Conservation (phyloP, 2,888 invertebrate species). For the Lasius fuliginosus region DNA sequence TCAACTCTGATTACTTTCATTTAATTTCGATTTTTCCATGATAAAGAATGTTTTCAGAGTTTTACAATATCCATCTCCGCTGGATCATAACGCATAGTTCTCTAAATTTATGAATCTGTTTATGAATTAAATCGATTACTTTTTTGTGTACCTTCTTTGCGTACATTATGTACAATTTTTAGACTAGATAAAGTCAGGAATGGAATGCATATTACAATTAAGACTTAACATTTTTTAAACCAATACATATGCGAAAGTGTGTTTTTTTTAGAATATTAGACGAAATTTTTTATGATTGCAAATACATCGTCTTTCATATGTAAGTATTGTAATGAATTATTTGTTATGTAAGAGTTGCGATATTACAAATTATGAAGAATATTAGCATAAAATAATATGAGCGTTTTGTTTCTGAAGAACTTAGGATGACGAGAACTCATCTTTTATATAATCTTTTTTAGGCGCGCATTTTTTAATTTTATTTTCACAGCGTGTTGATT, state of each 20-base stretch:
- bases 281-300: background rate
- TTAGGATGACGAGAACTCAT: background rate
- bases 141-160: constrained; percentile 28
- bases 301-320: constrained; percentile 17
- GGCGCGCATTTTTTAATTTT: background rate
- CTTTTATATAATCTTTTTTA: background rate
- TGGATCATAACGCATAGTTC: constrained; percentile 39
- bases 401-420: background rate
- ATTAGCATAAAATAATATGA: background rate
- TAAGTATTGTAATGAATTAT: constrained; percentile 19
- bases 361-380: background rate
- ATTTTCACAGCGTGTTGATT: constrained; percentile 14
- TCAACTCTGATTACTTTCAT: constrained; percentile 18
- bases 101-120: constrained; percentile 39
- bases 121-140: constrained; percentile 50
- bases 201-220: constrained; percentile 62
- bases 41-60: constrained; percentile 33
- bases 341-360: background rate
- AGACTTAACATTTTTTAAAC: constrained; percentile 37
- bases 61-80: constrained; percentile 30
- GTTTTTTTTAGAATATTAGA: background rate
- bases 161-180: constrained; percentile 64
- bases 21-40: background rate
- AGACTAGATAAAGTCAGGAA: constrained; percentile 69
- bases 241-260: background rate